These are phyloP conservation scores for Salminus brasiliensis DNA, from an alignment of 2,113 vertebrate species.

Conservation along the genomic window DNA sequence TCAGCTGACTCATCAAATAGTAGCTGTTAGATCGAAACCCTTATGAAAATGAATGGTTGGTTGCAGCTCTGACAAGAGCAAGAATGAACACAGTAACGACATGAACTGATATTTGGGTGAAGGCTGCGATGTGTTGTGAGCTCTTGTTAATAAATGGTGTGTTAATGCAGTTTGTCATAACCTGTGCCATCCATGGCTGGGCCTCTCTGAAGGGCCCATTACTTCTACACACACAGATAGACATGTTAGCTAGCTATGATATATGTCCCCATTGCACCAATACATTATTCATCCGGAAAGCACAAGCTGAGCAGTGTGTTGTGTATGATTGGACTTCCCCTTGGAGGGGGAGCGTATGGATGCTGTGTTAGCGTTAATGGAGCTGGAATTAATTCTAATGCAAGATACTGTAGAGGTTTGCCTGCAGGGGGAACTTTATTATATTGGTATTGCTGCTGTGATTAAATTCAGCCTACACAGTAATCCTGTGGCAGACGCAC, in stretches of 20 bases:
- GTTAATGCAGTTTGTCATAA: constrained; percentile 46
- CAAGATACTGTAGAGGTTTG: constrained; percentile 18
- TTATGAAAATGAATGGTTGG: not conserved
- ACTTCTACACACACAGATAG: constrained; percentile 23
- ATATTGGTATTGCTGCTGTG: constrained; percentile 2
- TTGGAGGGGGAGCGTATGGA: constrained; percentile 19
- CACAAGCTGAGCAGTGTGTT: constrained; percentile 34
- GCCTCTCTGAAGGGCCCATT: constrained; percentile 30
- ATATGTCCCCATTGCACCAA: constrained; percentile 25
- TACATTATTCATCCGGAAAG: constrained; percentile 32
- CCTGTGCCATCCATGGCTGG: constrained; percentile 23
- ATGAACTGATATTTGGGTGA: not conserved
- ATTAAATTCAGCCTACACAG: not conserved
- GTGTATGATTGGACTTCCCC: not conserved
- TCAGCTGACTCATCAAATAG: not conserved
- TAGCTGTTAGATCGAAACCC: not conserved
- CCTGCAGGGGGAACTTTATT: constrained; percentile 25
- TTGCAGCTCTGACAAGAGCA: not conserved
- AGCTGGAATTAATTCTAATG: constrained; percentile 38
- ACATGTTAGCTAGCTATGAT: constrained; percentile 25
- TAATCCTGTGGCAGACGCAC: not conserved
- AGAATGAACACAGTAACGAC: not conserved
- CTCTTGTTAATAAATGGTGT: constrained; percentile 26
- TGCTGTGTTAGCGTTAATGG: constrained; percentile 17
- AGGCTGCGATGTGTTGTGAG: not conserved